Base-by-base conservation (phyloP, 2,113 vertebrate genomes). In the Setophaga petechia region DNA sequence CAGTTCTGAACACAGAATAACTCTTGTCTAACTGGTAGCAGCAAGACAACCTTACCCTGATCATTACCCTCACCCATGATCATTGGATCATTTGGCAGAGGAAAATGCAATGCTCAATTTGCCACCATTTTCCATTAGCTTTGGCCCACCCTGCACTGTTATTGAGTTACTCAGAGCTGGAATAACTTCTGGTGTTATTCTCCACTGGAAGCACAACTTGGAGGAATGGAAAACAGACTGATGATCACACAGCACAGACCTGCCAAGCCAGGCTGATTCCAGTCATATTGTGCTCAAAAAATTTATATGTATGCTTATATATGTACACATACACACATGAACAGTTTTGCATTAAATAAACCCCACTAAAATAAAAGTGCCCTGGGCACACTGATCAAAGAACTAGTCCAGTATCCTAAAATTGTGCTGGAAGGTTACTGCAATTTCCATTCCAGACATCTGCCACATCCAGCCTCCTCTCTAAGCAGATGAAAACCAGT, bases 401-500 rank as follows among this genome's bases (percentile, higher is more conserved):
- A 83, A 11, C 47, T 63, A 55, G 33, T 15, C 21, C 63, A 59
- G 65, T 52, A 71, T 31, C 23, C 79, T 68, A 72, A 92, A 94
- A 84, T 15, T 31, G 27, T 88, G 39, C 79, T 95, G 88, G 85
- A 95, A 90, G 21, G 43, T 90, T 86, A 44, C 28, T 71, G 76
- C 44, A 65, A 12, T 89, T 94, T 90, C 47, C 33, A 92, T 92
- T 95, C 92, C 94, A 94, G 82, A 47, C 88, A 95, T 71, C 83
- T 92, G 94, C 63, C 43, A 59, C 81, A 66, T 73, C n/a, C 74
- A 91, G 43, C 28, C 61, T 80, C 23, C 11, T 90, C 72, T 58
- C 72, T 81, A 49, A 89, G 41, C 76, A 86, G 63, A 85, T 68
- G 69, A 89, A 91, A 89, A 89, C 63, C 1, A 2, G 15, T 8